Percentiles rank a stretch among this genome's conserved stretches.
These are phyloP conservation scores for Dermochelys coriacea DNA, from an alignment of 2,797 vertebrate species.

Conservation along the genomic window DNA sequence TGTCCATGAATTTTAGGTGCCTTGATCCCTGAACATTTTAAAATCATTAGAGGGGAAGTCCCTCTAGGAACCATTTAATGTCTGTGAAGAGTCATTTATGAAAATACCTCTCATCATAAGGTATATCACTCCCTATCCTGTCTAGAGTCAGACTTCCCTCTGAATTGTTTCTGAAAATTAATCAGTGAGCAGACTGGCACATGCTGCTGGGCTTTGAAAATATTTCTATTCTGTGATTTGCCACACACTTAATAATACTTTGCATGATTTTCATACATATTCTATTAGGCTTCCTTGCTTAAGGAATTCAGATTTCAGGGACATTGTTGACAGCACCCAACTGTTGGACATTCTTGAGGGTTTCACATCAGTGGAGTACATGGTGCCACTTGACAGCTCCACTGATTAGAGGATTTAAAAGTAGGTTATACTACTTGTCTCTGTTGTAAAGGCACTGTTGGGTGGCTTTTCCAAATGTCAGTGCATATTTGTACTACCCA, in stretches of 20 bases:
- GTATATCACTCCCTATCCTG: slow-evolving; percentile 58
- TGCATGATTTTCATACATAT: slow-evolving; percentile 58
- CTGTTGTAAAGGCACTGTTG: slow-evolving; percentile 30
- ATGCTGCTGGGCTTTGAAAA: slow-evolving; percentile 73
- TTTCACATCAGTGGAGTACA: slow-evolving; percentile 49
- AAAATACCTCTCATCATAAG: slow-evolving; percentile 57
- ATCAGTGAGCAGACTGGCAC: slow-evolving; percentile 70
- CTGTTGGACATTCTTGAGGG: slow-evolving; percentile 66
- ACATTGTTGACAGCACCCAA: slow-evolving; percentile 72
- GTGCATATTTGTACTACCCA: slow-evolving; percentile 28
- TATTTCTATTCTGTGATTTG: slow-evolving; percentile 60
- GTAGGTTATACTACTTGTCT: slow-evolving; percentile 1
- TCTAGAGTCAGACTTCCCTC: slow-evolving; percentile 33
- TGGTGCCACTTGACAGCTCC: slow-evolving; percentile 65
- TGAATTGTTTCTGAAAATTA: slow-evolving; percentile 56
- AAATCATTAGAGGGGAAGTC: slow-evolving; percentile 70
- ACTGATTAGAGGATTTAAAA: slow-evolving; percentile 58
- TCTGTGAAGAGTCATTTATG: slow-evolving; percentile 70
- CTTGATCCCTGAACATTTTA: slow-evolving; percentile 73
- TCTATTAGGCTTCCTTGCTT: slow-evolving; percentile 67
- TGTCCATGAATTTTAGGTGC: slow-evolving; percentile 68
- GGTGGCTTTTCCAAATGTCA: slow-evolving; percentile 34
- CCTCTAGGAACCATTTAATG: slow-evolving; percentile 65
- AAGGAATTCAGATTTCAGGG: slow-evolving; percentile 69
- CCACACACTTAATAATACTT: slow-evolving; percentile 60